phyloP scores from a whole-genome alignment of 1,140 invertebrate genomes.

The Pseudomyrmex gracilis region DNA sequence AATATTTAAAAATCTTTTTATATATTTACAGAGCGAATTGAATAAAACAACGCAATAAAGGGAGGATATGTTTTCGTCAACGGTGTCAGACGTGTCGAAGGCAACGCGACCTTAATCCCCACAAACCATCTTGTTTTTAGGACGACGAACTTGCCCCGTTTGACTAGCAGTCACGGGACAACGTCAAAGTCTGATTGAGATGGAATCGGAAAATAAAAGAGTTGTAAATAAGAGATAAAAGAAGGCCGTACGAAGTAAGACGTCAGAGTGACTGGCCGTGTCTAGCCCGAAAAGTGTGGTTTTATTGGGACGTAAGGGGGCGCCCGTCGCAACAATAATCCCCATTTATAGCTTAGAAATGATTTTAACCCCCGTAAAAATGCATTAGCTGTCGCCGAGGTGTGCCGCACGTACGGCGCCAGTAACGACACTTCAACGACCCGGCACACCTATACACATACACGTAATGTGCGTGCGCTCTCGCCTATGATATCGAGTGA shows the following conservation, averaged over 20 bases:
- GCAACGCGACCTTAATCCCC: conserved; percentile 61
- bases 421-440: conserved; percentile 42
- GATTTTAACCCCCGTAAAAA: conserved; percentile 84
- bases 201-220: conserved; percentile 85
- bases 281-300: conserved; percentile 81
- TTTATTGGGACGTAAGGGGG: conserved; percentile 83
- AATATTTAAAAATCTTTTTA: no score
- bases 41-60: not conserved
- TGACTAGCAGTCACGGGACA: conserved; percentile 7
- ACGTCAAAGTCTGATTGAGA: conserved; percentile 82
- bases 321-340: conserved; percentile 80
- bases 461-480: not conserved
- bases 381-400: conserved; percentile 81
- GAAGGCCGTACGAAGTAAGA: conserved; percentile 71
- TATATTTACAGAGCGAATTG: conserved; percentile 10
- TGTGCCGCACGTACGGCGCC: conserved; percentile 72
- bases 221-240: conserved; percentile 86
- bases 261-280: conserved; percentile 81
- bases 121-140: conserved; percentile 60
- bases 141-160: conserved; percentile 28
- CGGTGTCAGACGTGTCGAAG: conserved; percentile 12
- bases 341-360: conserved; percentile 86
- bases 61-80: not conserved
- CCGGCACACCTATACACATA: conserved; percentile 1
- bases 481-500: conserved; percentile 41